Conservation (phyloP, 1,140 invertebrate species). For the Nasonia longicornis region DNA sequence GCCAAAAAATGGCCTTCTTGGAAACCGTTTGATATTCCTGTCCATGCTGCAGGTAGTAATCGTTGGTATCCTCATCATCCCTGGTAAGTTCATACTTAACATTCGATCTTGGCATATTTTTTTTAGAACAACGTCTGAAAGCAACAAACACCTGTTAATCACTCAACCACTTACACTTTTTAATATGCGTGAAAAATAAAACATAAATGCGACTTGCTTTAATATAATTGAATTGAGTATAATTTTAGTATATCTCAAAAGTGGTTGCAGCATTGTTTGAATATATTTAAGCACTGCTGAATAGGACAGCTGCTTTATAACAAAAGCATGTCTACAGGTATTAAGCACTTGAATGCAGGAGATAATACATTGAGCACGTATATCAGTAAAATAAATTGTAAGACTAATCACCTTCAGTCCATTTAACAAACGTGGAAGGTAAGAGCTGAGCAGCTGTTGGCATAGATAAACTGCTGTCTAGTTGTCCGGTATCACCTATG, state of each 20-base stretch:
- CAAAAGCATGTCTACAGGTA: background rate
- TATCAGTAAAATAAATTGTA: constrained; percentile 6
- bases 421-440: constrained; percentile 33
- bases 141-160: background rate
- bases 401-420: constrained; percentile 39
- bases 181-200: background rate
- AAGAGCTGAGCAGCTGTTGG: constrained; percentile 9
- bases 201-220: background rate
- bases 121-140: constrained; percentile 40
- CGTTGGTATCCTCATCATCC: constrained; percentile 60
- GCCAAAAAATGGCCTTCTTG: constrained; percentile 58
- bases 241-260: constrained; percentile 7
- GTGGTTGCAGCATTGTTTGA: background rate
- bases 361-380: background rate
- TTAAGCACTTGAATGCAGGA: background rate
- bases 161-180: background rate
- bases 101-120: constrained; percentile 65
- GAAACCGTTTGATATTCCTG: constrained; percentile 58
- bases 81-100: constrained; percentile 66
- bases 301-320: background rate
- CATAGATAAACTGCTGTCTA: constrained; percentile 28
- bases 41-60: constrained; percentile 60
- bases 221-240: background rate
- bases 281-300: background rate
- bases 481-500: constrained; percentile 7